Evolutionary conservation across 1,140 invertebrate species (phyloP).

Genomic region (Pseudomyrmex concolor): DNA sequence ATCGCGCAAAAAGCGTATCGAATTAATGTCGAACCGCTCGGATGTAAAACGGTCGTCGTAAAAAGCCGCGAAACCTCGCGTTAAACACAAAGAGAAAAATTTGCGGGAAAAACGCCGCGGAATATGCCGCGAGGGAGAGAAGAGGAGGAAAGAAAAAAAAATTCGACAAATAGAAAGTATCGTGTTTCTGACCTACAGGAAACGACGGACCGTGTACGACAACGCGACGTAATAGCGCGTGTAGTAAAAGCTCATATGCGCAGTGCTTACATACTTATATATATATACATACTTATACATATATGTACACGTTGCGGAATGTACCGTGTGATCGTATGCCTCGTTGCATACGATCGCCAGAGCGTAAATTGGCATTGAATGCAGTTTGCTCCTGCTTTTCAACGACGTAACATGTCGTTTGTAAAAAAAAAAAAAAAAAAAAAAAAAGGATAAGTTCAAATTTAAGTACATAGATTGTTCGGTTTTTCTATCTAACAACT

Average conservation of each 20-base stretch:
- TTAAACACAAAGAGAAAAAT: background rate
- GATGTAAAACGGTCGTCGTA: background rate
- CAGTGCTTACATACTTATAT: conserved; percentile 3
- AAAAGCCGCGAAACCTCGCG: background rate
- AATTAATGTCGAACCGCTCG: background rate
- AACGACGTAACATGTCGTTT: background rate
- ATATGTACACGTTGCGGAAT: conserved; percentile 9
- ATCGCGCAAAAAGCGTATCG: background rate
- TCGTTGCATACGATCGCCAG: conserved; percentile 53
- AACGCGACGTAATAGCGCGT: conserved; percentile 30
- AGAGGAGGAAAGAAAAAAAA: background rate
- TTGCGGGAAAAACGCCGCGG: background rate
- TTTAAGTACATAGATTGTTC: no score
- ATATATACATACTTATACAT: no score
- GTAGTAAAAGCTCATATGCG: conserved; percentile 6
- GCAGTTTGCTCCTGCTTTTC: background rate
- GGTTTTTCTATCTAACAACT: background rate
- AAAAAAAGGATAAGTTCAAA: background rate
- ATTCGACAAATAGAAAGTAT: conserved; percentile 45
- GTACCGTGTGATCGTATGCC: conserved; percentile 57
- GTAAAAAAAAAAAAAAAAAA: background rate
- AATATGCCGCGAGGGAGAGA: background rate
- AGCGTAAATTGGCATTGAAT: conserved; percentile 63
- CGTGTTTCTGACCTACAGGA: conserved; percentile 67
- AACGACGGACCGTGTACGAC: conserved; percentile 27